Base-by-base conservation (phyloP, 2,888 invertebrate genomes). In the Imbricaverruca yamaguchii region DNA sequence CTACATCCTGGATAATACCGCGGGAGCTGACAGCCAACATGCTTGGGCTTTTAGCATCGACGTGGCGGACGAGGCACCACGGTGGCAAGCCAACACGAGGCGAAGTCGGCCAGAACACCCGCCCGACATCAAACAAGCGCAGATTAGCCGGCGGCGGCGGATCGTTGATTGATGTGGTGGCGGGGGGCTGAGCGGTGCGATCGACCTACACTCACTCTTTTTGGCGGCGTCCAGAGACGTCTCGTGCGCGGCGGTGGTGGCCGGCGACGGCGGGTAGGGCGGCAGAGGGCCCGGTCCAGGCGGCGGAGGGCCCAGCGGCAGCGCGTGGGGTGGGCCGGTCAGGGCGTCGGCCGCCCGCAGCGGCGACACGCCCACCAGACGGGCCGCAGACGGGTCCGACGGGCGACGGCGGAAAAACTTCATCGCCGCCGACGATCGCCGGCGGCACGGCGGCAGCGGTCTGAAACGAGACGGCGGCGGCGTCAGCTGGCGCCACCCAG, bases 391-490 rank as follows among this genome's bases (percentile, higher is more conserved):
- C 39, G 69, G 69, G 39, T 69, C 69, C 59, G 59, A 59, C 59
- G 59, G 11, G 15, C 69, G 69, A 53, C 69, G 69, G 18, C 69
- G 69, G 69, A 69, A 69, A 53, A 69, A 69, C 69, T 69, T 69
- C 69, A 69, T 69, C 39, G 23, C 23, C 67, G 13, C 12, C 67
- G 67, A 25, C 23, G 23, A 12, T 9, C 6, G 69, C 59, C 59
- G 59, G 12, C 15, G 59, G 12, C 11, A 11, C 2, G 59, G 15
- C 59, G 59, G 59, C 59, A 15, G 18, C 39, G 39, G n/a, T 39
- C 69, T 69, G 69, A 25, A 69, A 69, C 67, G 12, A 13, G 23
- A n/a, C 21, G n/a, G n/a, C 21, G n/a, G 63, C 39, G 39, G 1
- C 39, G 39, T 39, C 39, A 39, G 39, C 1, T 4, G 39, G 39